Percentiles rank a stretch among this genome's conserved stretches.
phyloP scores from a whole-genome alignment of 2,797 vertebrate genomes.

The Malacoraja senta region DNA sequence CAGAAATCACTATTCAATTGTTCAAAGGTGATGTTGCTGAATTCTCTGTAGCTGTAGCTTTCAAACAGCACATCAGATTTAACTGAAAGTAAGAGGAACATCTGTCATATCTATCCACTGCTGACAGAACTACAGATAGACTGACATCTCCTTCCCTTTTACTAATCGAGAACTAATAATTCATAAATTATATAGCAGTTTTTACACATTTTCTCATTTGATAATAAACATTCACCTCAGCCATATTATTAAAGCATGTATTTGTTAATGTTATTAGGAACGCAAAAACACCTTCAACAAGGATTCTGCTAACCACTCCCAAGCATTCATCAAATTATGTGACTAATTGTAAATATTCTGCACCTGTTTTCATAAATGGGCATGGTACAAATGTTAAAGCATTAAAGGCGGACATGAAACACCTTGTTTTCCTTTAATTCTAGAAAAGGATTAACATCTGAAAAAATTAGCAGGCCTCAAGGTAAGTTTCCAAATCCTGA shows the following conservation, averaged over 20 bases:
- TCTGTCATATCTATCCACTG: neutral
- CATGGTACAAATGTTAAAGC: neutral
- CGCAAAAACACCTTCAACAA: neutral
- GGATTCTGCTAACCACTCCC: neutral
- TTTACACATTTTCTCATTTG: too few species aligned
- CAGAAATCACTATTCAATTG: neutral
- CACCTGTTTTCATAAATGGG: neutral
- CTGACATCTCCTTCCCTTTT: neutral
- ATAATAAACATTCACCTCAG: neutral
- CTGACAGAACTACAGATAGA: neutral
- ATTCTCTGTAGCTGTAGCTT: neutral
- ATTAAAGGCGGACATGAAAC: neutral
- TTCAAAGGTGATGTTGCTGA: neutral
- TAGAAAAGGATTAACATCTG: neutral
- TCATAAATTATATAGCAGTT: neutral
- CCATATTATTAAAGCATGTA: neutral
- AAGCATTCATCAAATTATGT: neutral
- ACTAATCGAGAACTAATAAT: neutral
- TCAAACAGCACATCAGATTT: neutral
- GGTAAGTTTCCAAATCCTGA: neutral
- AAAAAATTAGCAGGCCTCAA: neutral
- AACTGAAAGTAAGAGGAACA: neutral
- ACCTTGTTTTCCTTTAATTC: neutral
- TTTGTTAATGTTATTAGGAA: neutral
- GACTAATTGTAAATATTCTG: neutral